phyloP scores from a whole-genome alignment of 2,888 invertebrate genomes.

The Aspidiotus destructor region DNA sequence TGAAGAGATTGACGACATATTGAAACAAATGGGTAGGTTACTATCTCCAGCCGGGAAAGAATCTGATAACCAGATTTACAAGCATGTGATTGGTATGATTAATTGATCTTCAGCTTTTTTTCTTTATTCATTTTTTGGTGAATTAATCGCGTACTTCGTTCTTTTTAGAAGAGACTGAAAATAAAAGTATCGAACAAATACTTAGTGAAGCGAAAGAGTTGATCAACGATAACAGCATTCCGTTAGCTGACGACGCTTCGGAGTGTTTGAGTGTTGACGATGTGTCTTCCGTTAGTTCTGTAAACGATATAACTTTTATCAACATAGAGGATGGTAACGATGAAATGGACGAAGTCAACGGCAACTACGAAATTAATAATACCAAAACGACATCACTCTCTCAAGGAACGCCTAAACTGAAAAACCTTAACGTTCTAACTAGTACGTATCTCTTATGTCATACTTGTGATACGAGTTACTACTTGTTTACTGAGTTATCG shows the following conservation, averaged over 20 bases:
- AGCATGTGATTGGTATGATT: constrained; percentile 25
- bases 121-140: not conserved
- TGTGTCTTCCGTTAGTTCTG: constrained; percentile 21
- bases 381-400: no score
- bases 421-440: not conserved
- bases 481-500: no score
- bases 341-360: constrained; percentile 1
- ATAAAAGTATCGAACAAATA: constrained; percentile 30
- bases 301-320: constrained; percentile 12
- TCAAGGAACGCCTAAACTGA: not conserved
- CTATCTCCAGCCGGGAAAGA: constrained; percentile 28
- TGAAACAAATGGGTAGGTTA: constrained; percentile 28
- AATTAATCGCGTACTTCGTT: not conserved
- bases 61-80: constrained; percentile 21
- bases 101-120: not conserved
- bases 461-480: no score
- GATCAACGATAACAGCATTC: constrained; percentile 13
- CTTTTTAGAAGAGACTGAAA: constrained; percentile 23
- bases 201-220: constrained; percentile 29
- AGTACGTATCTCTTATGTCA: no score
- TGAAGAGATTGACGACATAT: constrained; percentile 23
- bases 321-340: not conserved
- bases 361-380: not conserved
- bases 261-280: constrained; percentile 22
- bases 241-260: constrained; percentile 8